A percentile compares a stretch with the other conserved stretches of the same genome.
Conservation (phyloP, 2,888 invertebrate genomes). For the Ferdinandea cuprea region DNA sequence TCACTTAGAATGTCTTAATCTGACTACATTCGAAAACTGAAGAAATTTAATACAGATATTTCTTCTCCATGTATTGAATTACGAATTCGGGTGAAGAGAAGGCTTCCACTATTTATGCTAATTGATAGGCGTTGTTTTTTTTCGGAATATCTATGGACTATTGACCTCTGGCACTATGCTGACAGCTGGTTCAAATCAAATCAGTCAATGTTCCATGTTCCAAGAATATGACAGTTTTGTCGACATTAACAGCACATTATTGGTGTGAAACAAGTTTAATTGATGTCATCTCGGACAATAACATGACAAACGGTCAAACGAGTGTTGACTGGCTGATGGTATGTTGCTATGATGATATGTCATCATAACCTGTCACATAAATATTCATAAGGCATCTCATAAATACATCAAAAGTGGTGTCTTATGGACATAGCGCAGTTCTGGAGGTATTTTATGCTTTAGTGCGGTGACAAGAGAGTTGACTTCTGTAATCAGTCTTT, state of each 20-base stretch:
- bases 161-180: conserved; percentile 5
- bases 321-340: conserved; percentile 10
- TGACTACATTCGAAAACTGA: neutral
- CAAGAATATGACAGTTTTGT: conserved; percentile 1
- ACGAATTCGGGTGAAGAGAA: no score
- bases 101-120: no score
- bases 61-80: conserved; percentile 31
- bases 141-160: no score
- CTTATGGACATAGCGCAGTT: neutral
- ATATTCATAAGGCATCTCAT: conserved; percentile 25
- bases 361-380: conserved; percentile 40
- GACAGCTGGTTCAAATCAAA: conserved; percentile 42
- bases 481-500: no score
- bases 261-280: conserved; percentile 13
- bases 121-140: conserved; percentile 39
- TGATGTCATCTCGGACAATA: conserved; percentile 30
- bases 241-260: neutral
- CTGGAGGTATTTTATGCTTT: neutral
- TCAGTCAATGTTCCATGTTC: conserved; percentile 20
- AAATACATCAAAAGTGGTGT: conserved; percentile 3
- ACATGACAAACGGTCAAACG: conserved; percentile 19
- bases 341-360: conserved; percentile 17
- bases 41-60: no score
- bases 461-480: no score
- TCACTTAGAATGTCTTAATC: conserved; percentile 64